Base-by-base conservation (phyloP, 2,888 invertebrate genomes). In the Teleiodes luculella region DNA sequence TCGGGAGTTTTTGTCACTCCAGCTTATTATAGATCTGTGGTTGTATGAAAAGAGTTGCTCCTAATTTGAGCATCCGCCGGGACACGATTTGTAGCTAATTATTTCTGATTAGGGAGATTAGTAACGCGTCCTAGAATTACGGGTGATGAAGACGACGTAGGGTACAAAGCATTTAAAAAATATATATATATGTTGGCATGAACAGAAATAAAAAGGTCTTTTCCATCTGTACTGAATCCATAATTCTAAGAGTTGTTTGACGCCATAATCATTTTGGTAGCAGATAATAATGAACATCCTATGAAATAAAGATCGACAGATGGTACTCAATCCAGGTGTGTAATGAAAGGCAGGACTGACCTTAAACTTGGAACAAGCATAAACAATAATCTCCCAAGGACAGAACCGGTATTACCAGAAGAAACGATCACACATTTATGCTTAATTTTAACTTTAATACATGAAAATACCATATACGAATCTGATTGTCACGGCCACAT, bases 11-110 rank as follows among this genome's bases (percentile, higher is more conserved):
- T 61, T 62, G 63, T 60, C 53, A 39, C 46, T 55, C 47, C 55
- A 53, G 62, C 63, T 65, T 67, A 65, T 65, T 68, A 65, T 62
- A 60, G 67, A 62, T 54, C 61, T 57, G 63, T 45, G 35, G 45
- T 52, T n/a, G 48, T 20, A 14, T 35, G 35, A 11, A 28, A 51
- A 56, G 53, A 56, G 56, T 49, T 53, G 56, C 18, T 43, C 61
- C 65, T 65, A 69, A 72, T 71, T 70, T 66, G 66, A 61, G 56
- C 67, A 65, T 72, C 73, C 74, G 72, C 59, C 57, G 60, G 57
- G 57, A 54, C 60, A 55, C 55, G 57, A 69, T 67, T 63, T 61
- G 63, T 56, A 54, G 55, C 59, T 63, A 64, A 71, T 70, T 67
- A 67, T 62, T 65, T 61, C 58, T 64, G 60, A 67, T 65, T 61